Base-by-base conservation (phyloP, 2,797 vertebrate genomes). In the Mus caroli region DNA sequence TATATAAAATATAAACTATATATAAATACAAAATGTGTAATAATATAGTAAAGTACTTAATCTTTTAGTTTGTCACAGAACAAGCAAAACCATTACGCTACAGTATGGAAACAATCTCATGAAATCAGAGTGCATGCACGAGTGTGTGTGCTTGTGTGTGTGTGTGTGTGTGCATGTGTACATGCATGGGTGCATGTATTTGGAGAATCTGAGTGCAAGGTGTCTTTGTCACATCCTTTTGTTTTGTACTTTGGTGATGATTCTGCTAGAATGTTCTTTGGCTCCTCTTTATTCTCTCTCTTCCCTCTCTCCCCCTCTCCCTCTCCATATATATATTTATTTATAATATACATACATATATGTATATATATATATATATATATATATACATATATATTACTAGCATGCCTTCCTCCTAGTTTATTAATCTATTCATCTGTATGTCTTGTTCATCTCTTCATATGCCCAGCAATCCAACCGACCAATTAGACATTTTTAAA, bases 71-170 rank as follows among this genome's bases (percentile, higher is more conserved):
- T 56, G 46, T 73, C 46, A 80, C 1, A 80, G 52, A 60, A 80
- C 12, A 83, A 75, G 94, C 76, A 82, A 90, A 91, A 73, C 19
- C 2, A 80, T 50, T 92, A 64, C 19, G 77, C 88, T 87, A 40
- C 28, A 87, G 69, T 52, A 14, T 77, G 7, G 84, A 40, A 15
- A 22, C 9, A 43, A 75, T 78, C 91, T 88, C 11, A 71, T 78
- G 19, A 69, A 85, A n/a, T 76, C 1, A 6, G 10, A 20, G 2
- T 77, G 43, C 22, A 22, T 40, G 19, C 8, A 3, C 1, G 1
- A 31, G 46, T 50, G 56, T 79, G 46, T 31, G 19, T 56, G 52
- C 12, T 10, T 56, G 52, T 37, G 6, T 82, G 11, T 56, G 52
- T 37, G 6, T 82, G 11, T 56, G n/a, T 46, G 24, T 34, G 17